Evolutionary conservation across 2,113 vertebrate genomes (phyloP).

Genomic region (Chloroceryle aenea): DNA sequence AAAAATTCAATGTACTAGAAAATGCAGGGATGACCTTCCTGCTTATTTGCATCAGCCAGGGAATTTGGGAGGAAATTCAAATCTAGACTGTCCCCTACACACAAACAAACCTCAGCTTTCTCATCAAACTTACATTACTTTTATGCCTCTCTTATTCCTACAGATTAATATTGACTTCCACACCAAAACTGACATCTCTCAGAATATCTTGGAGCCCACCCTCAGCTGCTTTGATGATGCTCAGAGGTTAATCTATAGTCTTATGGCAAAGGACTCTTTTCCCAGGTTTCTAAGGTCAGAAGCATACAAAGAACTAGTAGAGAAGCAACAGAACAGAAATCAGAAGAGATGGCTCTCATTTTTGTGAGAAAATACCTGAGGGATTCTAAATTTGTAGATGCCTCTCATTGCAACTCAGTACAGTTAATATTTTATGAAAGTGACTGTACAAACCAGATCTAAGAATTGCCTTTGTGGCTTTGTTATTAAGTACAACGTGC

Average conservation of each 20-base stretch:
- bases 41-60: conserved; percentile 18
- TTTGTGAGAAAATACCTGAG: conserved; percentile 28
- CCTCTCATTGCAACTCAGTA: neutral
- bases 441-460: neutral
- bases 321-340: conserved; percentile 66
- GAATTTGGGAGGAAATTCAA: conserved; percentile 21
- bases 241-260: conserved; percentile 76
- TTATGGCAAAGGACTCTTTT: conserved; percentile 85
- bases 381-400: neutral
- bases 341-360: conserved; percentile 78
- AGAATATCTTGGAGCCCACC: conserved; percentile 75
- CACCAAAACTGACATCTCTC: conserved; percentile 77
- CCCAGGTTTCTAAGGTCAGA: conserved; percentile 83
- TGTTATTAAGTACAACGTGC: neutral
- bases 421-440: neutral
- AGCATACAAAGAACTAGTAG: conserved; percentile 75
- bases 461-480: neutral
- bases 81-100: neutral
- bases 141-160: conserved; percentile 27
- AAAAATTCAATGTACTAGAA: neutral
- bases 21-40: conserved; percentile 9
- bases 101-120: neutral
- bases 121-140: neutral
- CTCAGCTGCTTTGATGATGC: conserved; percentile 81
- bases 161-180: conserved; percentile 85